Percentiles rank a stretch among this genome's conserved stretches.
Evolutionary conservation across 2,113 vertebrate genomes (phyloP).

Genomic region (Craseonycteris thonglongyai): DNA sequence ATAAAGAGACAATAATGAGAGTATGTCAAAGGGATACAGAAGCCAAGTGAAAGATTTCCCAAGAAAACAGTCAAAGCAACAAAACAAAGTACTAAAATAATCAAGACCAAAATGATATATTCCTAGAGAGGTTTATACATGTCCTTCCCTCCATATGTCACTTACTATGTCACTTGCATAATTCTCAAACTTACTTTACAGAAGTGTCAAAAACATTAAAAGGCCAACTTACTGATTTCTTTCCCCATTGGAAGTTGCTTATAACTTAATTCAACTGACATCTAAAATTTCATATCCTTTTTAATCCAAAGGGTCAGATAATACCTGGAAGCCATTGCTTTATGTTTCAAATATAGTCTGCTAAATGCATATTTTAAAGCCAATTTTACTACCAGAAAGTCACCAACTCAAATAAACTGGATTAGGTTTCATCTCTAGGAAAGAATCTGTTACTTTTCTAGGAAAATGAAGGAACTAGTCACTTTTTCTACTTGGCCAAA

Average conservation of each 20-base stretch:
- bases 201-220: neutral
- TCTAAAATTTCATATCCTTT: neutral
- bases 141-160: too few species aligned
- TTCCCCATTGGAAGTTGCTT: neutral
- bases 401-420: conserved; percentile 14
- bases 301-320: neutral
- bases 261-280: neutral
- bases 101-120: too few species aligned
- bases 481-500: conserved; percentile 47
- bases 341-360: neutral
- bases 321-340: neutral
- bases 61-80: neutral
- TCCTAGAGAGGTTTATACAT: too few species aligned
- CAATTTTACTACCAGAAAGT: conserved; percentile 17
- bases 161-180: too few species aligned
- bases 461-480: conserved; percentile 60
- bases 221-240: neutral
- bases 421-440: conserved; percentile 47
- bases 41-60: neutral
- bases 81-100: neutral
- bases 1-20: neutral
- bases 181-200: neutral
- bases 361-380: conserved; percentile 27
- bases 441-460: conserved; percentile 61
- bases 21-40: neutral